A percentile compares a stretch with the other conserved stretches of the same genome.
These are phyloP conservation scores for Notoglanidium macrostoma DNA, from an alignment of 2,797 vertebrate genomes.

Conservation along the genomic window DNA sequence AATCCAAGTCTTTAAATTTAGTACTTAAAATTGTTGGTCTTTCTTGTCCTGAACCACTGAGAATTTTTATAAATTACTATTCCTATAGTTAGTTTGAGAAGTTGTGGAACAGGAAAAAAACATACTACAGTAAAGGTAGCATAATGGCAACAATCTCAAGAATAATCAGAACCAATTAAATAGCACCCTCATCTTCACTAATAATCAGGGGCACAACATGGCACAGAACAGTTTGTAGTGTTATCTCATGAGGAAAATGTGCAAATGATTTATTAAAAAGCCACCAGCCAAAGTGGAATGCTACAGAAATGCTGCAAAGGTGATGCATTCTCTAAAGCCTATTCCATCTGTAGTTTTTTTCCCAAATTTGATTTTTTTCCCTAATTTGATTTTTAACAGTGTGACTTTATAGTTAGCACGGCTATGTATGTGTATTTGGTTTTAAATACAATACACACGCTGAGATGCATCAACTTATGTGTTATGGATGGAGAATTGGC, in stretches of 20 bases:
- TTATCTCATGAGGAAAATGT: conserved; percentile 20
- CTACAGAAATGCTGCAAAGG: neutral
- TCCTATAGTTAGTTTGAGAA: neutral
- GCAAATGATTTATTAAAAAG: neutral
- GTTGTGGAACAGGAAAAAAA: neutral
- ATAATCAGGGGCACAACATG: conserved; percentile 11
- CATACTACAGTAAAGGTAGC: neutral
- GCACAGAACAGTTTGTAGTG: neutral
- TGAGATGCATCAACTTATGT: neutral
- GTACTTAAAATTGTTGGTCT: neutral
- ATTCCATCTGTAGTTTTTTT: neutral
- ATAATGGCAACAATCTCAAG: neutral
- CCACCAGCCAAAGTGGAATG: neutral
- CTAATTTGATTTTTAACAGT: neutral
- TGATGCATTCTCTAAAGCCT: neutral
- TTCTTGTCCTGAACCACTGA: neutral
- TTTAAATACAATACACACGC: neutral
- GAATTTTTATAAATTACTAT: neutral
- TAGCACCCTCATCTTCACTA: neutral
- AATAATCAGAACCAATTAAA: conserved; percentile 15
- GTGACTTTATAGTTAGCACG: neutral
- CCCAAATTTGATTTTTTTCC: neutral
- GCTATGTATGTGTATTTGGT: neutral
- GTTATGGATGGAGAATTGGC: neutral
- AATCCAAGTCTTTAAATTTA: neutral